Evolutionary conservation across 1,140 invertebrate species (phyloP), one percentile per base, ranked within the genome.

Genomic region (Neodiprion virginianus): DNA sequence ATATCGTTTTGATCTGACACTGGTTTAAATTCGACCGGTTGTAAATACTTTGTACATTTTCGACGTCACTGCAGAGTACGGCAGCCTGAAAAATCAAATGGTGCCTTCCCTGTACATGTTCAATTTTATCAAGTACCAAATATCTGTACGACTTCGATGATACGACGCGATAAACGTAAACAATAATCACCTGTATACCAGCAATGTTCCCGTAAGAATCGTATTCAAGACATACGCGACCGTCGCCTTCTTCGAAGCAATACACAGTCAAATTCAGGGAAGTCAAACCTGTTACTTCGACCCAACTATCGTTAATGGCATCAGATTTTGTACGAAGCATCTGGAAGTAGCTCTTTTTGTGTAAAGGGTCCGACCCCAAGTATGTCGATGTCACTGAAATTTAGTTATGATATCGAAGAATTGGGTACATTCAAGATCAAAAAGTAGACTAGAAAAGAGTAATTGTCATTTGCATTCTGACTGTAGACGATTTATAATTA

Each of bases 301-400:
- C 77, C 85, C 86, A 89, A 8, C 86, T 87, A 3, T 79, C 79
- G 9, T 48, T 80, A 75, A 87, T 87, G 7, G 86, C 88, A 14
- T 86, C 84, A 8, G 69, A 83, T 61, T 85, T 81, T 0, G 85
- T 86, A 1, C 87, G 85, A 1, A 87, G 88, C 8, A 89, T 85
- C 14, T 81, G 81, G 80, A 81, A 89, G 80, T 88, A 89, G 76
- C 88, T 88, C 23, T 89, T 84, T 67, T 82, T 83, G 72, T 88
- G 67, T 21, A 17, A 23, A 47, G 67, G 17, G 7, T 69, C 40
- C 4, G 1, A 5, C 40, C 3, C n/a, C 0, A 8, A 11, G 8
- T 1, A 61, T n/a, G 3, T n/a, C 53, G 2, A 61, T 61, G 1
- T 61, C 53, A n/a, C 53, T 61, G 11, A 61, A 61, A 61, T 40